Conservation (phyloP, 2,797 vertebrate genomes). For the Smutsia gigantea region DNA sequence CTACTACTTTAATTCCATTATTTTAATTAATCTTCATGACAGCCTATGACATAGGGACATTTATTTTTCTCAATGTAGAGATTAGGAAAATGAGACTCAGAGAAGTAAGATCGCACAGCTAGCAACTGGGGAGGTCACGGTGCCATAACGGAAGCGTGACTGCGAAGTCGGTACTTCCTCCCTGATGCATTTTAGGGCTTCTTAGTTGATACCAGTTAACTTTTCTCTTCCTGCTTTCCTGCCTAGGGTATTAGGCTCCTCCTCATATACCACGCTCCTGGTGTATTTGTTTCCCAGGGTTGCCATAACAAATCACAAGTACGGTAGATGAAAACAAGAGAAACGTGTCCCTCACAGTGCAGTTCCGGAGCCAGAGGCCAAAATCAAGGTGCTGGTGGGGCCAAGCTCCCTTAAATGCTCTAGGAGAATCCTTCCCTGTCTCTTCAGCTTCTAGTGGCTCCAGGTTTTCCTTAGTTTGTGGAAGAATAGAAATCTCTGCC, state of each 20-base stretch:
- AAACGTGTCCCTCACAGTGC: neutral
- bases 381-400: neutral
- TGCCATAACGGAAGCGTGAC: neutral
- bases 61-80: neutral
- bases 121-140: neutral
- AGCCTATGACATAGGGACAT: neutral
- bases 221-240: neutral
- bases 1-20: neutral
- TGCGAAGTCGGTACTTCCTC: neutral
- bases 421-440: rapidly evolving
- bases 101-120: neutral
- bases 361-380: neutral
- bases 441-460: neutral
- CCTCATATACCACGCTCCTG: neutral
- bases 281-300: neutral
- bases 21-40: neutral
- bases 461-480: neutral
- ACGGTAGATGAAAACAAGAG: neutral
- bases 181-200: neutral
- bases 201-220: neutral
- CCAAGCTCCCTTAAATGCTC: neutral
- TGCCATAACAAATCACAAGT: neutral
- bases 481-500: neutral
- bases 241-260: neutral
- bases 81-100: neutral